Evolutionary conservation across 1,140 invertebrate genomes (phyloP).

Genomic region (Pseudomyrmex flavicornis): DNA sequence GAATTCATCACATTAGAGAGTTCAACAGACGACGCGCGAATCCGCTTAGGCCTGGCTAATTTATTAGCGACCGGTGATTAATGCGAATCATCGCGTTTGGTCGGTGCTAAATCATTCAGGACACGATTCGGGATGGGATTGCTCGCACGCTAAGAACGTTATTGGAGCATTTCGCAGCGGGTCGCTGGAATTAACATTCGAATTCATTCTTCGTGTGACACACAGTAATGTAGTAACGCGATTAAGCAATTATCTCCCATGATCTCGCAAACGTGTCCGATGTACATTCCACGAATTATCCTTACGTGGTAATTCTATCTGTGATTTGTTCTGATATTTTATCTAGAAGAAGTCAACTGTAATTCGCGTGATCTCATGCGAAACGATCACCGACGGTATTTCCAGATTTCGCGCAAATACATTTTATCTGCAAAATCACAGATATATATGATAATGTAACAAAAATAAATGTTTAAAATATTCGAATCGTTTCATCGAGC

Average conservation of each 20-base stretch:
- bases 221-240: background rate
- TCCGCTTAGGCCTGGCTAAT: slow-evolving; percentile 9
- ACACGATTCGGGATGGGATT: slow-evolving; percentile 1
- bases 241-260: slow-evolving; percentile 1
- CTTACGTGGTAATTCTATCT: slow-evolving; percentile 17
- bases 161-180: background rate
- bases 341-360: background rate
- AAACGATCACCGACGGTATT: background rate
- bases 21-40: background rate
- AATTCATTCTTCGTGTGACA: background rate
- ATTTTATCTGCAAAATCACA: background rate
- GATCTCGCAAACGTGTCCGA: background rate
- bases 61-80: slow-evolving; percentile 27
- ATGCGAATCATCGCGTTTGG: slow-evolving; percentile 27
- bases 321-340: background rate
- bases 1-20: background rate
- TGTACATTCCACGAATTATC: slow-evolving; percentile 16
- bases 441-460: no score
- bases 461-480: no score
- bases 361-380: no score
- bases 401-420: background rate
- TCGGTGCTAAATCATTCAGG: slow-evolving; percentile 26
- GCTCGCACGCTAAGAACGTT: slow-evolving; percentile 19
- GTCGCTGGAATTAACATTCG: slow-evolving; percentile 8
- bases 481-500: no score